Conservation (phyloP, 2,797 vertebrate species). For the Calcarius lapponicus region DNA sequence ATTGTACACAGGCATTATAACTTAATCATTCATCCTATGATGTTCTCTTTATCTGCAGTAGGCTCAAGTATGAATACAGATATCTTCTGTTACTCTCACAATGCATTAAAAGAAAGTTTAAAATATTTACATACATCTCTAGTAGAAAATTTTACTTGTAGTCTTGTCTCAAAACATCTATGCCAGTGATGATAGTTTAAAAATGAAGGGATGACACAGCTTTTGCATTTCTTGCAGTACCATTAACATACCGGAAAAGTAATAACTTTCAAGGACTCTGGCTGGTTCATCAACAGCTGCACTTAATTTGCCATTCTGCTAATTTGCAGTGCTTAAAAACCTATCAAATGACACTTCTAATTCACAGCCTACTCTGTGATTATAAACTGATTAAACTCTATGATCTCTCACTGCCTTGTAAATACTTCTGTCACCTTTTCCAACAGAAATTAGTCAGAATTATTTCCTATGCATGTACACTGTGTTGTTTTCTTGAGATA, state of each 20-base stretch:
- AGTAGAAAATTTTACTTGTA: background rate
- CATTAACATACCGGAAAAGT: background rate
- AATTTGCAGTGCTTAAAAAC: constrained; percentile 44
- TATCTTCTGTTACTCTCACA: background rate
- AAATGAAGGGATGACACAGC: background rate
- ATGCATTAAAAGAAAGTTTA: background rate
- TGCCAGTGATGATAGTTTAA: background rate
- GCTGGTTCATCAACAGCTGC: constrained; percentile 9
- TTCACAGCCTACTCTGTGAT: background rate
- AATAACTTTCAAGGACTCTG: background rate
- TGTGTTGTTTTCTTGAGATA: background rate
- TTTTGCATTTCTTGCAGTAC: background rate
- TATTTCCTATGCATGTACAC: background rate
- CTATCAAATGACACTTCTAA: constrained; percentile 28
- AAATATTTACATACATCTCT: background rate
- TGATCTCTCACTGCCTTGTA: background rate
- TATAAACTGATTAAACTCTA: constrained; percentile 36
- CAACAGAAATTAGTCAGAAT: constrained; percentile 9
- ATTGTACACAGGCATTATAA: background rate
- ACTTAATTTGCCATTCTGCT: constrained; percentile 26
- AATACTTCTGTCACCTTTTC: constrained; percentile 13
- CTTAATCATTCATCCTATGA: background rate
- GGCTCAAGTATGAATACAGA: background rate
- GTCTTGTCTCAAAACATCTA: background rate
- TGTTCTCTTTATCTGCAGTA: background rate